Base-by-base conservation (phyloP, 2,888 invertebrate genomes). In the Cepaea hortensis region DNA sequence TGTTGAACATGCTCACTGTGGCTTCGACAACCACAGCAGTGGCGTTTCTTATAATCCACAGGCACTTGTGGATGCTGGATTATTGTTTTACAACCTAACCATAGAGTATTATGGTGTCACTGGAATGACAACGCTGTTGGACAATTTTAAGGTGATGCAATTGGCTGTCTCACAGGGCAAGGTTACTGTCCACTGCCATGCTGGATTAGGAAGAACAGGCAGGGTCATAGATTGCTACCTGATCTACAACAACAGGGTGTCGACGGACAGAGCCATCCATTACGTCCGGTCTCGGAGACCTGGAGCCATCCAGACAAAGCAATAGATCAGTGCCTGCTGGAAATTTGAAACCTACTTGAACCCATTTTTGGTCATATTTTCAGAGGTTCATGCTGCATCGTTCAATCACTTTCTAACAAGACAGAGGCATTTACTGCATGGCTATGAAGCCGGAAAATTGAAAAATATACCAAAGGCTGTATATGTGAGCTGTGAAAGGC, bases 61-160 rank as follows among this genome's bases (percentile, higher is more conserved):
- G 89, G 94, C 96, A 81, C 97, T 98, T 93, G 98, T 98, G 98
- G 96, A 96, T 90, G 96, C 97, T 91, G 96, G 96, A 91, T 96
- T 55, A 55, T 35, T 65, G 0, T 61, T 13, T 80, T n/a, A n/a
- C n/a, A n/a, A 18, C 48, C 0, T 55, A 15, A 79, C 46, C 88
- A 94, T 97, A 96, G 96, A 96, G 70, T 98, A 98, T 94, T 98
- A 97, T 94, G 97, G 97, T 0, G 97, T 97, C 87, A 97, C 97
- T 0, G 96, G 96, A 4, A 95, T 97, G 90, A 95, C 96, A 77
- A 96, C 96, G 9, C 95, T 98, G n/a, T 95, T 98, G 90, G 97
- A 98, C 93, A 97, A 97, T 96, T 97, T 97, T n/a, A 97, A 98
- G 95, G 98, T 98, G 13, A 95, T 98, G 92, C 96, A 97, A 68